These are phyloP conservation scores for Pyrocephalus nanus DNA, from an alignment of 2,797 vertebrate species.

Conservation along the genomic window DNA sequence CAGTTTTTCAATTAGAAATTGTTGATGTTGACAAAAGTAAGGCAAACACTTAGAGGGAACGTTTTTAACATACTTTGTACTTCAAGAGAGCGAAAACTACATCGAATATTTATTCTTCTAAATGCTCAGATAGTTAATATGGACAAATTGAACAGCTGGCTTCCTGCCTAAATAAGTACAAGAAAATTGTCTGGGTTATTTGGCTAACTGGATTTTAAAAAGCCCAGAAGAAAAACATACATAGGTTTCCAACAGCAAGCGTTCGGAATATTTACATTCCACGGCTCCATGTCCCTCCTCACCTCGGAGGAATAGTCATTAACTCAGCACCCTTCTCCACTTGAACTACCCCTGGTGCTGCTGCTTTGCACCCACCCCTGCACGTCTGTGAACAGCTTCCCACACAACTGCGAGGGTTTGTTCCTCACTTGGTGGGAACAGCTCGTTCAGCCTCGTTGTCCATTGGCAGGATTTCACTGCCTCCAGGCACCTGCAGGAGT, in stretches of 20 bases:
- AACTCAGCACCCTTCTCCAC: not conserved
- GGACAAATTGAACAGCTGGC: conserved; percentile 18
- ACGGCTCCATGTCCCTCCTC: not conserved
- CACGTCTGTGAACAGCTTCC: not conserved
- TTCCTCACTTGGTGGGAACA: not conserved
- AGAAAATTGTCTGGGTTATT: conserved; percentile 28
- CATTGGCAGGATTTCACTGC: not conserved
- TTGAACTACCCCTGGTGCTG: not conserved
- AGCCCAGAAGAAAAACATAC: conserved; percentile 20
- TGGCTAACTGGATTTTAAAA: conserved; percentile 24
- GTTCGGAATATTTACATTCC: not conserved
- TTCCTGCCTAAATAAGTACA: conserved; percentile 49
- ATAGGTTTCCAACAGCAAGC: not conserved
- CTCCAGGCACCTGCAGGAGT: not conserved
- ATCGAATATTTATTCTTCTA: conserved; percentile 37
- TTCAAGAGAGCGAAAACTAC: not conserved
- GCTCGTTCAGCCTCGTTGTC: not conserved
- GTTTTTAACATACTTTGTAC: not conserved
- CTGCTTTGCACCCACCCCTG: not conserved
- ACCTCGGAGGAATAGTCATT: not conserved
- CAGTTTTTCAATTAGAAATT: conserved; percentile 54
- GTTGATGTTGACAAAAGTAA: conserved; percentile 26
- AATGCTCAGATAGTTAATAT: conserved; percentile 29
- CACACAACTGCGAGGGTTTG: not conserved
- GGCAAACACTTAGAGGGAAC: not conserved